Percentiles rank a stretch among this genome's conserved stretches.
phyloP scores from a whole-genome alignment of 2,113 vertebrate species.

The Natator depressus region DNA sequence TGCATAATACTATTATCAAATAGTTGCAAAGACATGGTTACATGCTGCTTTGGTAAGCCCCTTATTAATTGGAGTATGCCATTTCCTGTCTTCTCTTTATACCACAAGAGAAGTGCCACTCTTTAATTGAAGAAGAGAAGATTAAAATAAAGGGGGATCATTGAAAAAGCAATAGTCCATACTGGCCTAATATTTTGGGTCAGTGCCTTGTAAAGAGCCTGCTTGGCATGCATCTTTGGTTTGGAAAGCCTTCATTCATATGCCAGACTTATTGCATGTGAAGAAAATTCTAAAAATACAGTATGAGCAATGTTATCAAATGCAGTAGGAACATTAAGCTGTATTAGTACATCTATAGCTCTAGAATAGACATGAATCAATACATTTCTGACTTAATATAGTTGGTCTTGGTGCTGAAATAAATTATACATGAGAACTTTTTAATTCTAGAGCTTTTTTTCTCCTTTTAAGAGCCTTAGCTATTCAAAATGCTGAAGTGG shows the following conservation, averaged over 20 bases:
- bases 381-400: not conserved
- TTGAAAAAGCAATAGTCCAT: not conserved
- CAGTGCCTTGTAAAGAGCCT: not conserved
- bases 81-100: not conserved
- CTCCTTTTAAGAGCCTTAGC: no score
- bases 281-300: not conserved
- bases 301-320: not conserved
- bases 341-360: not conserved
- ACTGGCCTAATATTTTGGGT: not conserved
- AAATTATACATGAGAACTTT: no score
- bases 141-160: not conserved
- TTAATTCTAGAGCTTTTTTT: no score
- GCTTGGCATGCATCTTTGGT: not conserved
- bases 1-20: not conserved
- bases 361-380: not conserved
- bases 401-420: not conserved
- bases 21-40: not conserved
- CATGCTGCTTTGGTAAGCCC: not conserved
- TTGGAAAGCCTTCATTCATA: not conserved
- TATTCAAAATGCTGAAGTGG: no score
- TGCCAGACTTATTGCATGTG: not conserved
- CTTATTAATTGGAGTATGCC: not conserved
- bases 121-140: not conserved
- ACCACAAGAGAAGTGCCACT: not conserved
- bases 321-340: not conserved